Base-by-base conservation (phyloP, 2,888 invertebrate species). In the Operophtera brumata region DNA sequence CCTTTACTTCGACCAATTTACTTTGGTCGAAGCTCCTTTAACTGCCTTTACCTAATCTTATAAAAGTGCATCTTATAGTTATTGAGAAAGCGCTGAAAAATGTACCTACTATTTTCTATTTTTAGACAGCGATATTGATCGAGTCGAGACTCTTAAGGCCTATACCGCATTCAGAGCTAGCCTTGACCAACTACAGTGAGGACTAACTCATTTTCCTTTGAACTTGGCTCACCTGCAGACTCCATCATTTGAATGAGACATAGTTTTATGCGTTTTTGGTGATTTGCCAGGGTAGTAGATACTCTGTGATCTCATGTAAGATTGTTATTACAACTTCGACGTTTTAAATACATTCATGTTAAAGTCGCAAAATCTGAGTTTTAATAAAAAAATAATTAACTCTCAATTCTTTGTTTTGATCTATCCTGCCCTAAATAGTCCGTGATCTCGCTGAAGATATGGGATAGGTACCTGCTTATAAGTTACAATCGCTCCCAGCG, bases 291-390 rank as follows among this genome's bases (percentile, higher is more conserved):
- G 80, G 82, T 84, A 76, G 74, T 67, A 71, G 68, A 70, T 85
- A 83, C 87, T 82, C 89, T 89, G 90, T 90, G 91, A 91, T 91
- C 91, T 90, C 91, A 90, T 84, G 39, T 82, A 82, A 85, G 86
- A 81, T 82, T 85, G 86, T 84, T 80, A 76, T 61, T 69, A 72
- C 74, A 59, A 59, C 56, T 59, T 74, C 68, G 74, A 71, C 69
- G 76, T 69, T 72, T 66, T 69, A 70, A 75, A 71, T 71, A 75
- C 70, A 71, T 75, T 77, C 70, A 66, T 74, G 73, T 74, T 70
- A 69, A 73, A 71, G 75, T 79, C 77, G 78, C 80, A 80, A 79
- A 62, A 60, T 58, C 57, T 58, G 64, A 59, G 62, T 65, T 65
- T 65, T 62, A 65, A 62, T 62, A 62, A 62, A 65, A 62, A 61